Evolutionary conservation across 2,113 vertebrate genomes (phyloP), one percentile per base, ranked within the genome.

Genomic region (Siniperca chuatsi): DNA sequence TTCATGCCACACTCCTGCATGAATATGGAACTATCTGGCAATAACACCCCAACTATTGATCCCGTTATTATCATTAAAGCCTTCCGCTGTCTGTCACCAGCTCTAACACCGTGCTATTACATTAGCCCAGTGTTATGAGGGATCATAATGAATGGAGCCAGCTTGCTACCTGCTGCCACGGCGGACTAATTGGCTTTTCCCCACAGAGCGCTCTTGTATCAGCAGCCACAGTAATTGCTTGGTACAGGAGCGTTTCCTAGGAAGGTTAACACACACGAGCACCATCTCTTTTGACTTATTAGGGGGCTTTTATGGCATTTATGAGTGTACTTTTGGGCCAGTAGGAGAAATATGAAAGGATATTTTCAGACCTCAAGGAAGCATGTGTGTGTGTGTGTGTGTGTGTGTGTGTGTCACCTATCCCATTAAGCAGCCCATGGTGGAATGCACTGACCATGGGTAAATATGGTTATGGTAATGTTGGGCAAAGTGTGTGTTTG

Each of bases 401-500:
- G 66, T 33, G 64, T 84, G 77, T 79, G 54, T 83, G 72, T 69
- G 81, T 68, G 52, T 79, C 70, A 69, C 79, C 68, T 67, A 54
- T 65, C 81, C 89, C 83, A 74, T 92, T 89, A 92, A 89, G 81
- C 79, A 52, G 58, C 72, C 25, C 35, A 2, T 42, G 55, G 76
- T 72, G 86, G 84, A 90, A 90, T 71, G 60, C 65, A 69, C 74
- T 77, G 71, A 84, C 91, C 88, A 58, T 40, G 48, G 42, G 92
- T 84, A 95, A 94, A 95, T 93, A 94, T 84, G 89, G 66, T 88
- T 93, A 91, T 92, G 94, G 84, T 91, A 89, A 93, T 94, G 78
- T 72, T 69, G 81, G 85, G 69, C 55, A 55, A 75, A 66, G 80
- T 64, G 55, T 57, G 55, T 50, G 78, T 37, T 37, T 37, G 35